phyloP scores from a whole-genome alignment of 2,113 vertebrate genomes.

The Motacilla alba region DNA sequence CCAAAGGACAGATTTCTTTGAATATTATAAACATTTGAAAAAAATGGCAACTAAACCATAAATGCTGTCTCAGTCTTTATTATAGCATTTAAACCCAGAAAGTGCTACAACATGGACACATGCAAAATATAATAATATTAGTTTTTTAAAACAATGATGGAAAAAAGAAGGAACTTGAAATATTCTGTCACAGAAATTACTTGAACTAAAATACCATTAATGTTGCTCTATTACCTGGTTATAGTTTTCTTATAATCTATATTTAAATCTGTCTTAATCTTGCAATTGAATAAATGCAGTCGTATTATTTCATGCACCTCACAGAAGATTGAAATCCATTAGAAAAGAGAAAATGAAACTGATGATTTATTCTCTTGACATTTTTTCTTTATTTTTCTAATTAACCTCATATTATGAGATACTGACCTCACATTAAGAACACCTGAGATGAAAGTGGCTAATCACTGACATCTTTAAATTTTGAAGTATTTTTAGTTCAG shows the following conservation, averaged over 20 bases:
- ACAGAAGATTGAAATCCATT: not conserved
- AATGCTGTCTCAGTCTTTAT: not conserved
- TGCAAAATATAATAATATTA: not conserved
- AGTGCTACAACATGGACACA: not conserved
- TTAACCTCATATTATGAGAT: constrained; percentile 39
- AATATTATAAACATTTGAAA: constrained; percentile 11
- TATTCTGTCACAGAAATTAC: not conserved
- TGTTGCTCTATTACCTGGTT: not conserved
- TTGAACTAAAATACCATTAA: not conserved
- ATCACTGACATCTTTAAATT: constrained; percentile 33
- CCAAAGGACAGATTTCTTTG: not conserved
- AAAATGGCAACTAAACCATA: not conserved
- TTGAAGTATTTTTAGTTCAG: constrained; percentile 41
- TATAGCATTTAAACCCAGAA: not conserved
- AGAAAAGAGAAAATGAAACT: not conserved
- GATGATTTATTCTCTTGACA: constrained; percentile 34
- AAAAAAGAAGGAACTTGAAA: not conserved
- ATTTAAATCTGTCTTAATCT: not conserved
- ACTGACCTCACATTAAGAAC: constrained; percentile 23
- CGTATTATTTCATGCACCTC: not conserved
- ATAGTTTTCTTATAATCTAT: not conserved
- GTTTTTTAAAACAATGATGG: not conserved
- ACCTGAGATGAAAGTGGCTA: constrained; percentile 24
- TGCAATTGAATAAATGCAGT: not conserved
- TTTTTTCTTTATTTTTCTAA: constrained; percentile 54